phyloP scores from a whole-genome alignment of 2,113 vertebrate genomes.

The Antechinus stuartii region DNA sequence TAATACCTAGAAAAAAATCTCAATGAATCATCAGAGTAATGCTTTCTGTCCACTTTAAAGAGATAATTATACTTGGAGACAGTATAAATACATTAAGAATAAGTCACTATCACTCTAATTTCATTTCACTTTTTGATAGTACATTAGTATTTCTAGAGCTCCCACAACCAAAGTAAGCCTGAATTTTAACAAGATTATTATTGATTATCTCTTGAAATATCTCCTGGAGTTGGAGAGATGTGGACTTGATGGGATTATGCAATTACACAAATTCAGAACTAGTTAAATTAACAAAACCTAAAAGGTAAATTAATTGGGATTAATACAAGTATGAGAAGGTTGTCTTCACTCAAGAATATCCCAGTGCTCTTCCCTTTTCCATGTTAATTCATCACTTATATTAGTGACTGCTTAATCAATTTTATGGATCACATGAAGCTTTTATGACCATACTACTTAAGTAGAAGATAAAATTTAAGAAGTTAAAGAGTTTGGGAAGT shows the following conservation, averaged over 20 bases:
- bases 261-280: not conserved
- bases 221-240: not conserved
- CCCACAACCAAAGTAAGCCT: not conserved
- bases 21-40: too few relatives aligned
- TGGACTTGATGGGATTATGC: not conserved
- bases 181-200: not conserved
- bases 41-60: too few relatives aligned
- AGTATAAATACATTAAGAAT: too few relatives aligned
- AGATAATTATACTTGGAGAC: too few relatives aligned
- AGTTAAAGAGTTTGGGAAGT: not conserved
- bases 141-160: not conserved
- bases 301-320: not conserved
- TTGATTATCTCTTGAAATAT: not conserved
- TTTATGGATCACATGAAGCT: not conserved
- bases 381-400: not conserved
- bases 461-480: not conserved
- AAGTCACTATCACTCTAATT: not conserved
- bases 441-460: not conserved
- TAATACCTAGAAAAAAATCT: too few relatives aligned
- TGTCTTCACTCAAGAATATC: not conserved
- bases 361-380: not conserved
- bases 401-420: not conserved
- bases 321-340: not conserved
- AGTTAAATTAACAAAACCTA: not conserved
- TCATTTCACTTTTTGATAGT: not conserved